Evolutionary conservation across 2,113 vertebrate genomes (phyloP).

Genomic region (Camelus dromedarius): DNA sequence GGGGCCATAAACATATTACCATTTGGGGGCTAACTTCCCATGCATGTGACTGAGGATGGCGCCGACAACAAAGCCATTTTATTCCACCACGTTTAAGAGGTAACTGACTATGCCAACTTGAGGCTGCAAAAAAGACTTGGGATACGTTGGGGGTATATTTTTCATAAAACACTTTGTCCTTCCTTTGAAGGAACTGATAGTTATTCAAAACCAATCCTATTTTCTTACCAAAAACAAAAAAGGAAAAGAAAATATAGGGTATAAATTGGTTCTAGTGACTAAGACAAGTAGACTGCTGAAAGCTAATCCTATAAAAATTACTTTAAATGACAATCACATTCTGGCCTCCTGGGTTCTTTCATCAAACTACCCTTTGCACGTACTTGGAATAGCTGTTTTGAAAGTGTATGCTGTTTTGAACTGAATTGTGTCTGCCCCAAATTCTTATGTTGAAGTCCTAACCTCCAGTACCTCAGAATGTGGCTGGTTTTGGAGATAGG

Average conservation of each 20-base stretch:
- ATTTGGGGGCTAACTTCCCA: background rate
- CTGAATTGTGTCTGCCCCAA: background rate
- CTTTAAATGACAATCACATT: conserved; percentile 19
- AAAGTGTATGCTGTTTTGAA: background rate
- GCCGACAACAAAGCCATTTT: conserved; percentile 3
- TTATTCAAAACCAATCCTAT: conserved; percentile 3
- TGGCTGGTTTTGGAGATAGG: background rate
- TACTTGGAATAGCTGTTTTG: conserved; percentile 18
- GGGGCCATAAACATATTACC: background rate
- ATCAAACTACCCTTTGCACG: conserved; percentile 6
- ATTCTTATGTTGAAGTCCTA: background rate
- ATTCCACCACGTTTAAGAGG: background rate
- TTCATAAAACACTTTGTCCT: background rate
- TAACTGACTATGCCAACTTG: background rate
- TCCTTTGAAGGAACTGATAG: conserved; percentile 4
- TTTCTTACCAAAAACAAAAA: background rate
- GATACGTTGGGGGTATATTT: background rate
- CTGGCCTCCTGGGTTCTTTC: conserved; percentile 6
- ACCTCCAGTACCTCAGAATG: background rate
- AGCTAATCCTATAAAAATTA: background rate
- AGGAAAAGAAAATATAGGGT: background rate
- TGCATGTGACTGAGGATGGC: background rate
- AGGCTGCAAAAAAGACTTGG: background rate
- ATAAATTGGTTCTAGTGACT: background rate
- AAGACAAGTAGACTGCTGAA: background rate